Evolutionary conservation across 2,888 invertebrate species (phyloP).

Genomic region (Clanis bilineata): DNA sequence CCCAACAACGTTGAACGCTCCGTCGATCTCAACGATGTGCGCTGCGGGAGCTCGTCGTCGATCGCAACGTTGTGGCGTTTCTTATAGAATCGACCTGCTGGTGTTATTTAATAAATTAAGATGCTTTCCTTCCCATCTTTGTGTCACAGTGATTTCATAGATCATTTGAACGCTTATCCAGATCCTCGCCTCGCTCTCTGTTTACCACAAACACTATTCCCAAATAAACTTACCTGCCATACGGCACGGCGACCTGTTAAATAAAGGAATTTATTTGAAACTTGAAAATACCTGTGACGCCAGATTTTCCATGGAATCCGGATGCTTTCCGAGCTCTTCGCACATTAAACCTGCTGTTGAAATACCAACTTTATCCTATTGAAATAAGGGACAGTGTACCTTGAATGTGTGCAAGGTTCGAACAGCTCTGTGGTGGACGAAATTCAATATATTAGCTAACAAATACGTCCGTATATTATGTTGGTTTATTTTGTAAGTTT

Average conservation of each 20-base stretch:
- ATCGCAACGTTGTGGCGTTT: too few species aligned
- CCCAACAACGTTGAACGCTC: too few species aligned
- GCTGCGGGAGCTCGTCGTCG: too few species aligned
- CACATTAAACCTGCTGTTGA: neutral
- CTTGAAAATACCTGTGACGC: conserved; percentile 29
- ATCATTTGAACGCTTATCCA: too few species aligned
- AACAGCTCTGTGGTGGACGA: conserved; percentile 12
- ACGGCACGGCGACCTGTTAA: neutral
- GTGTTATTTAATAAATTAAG: too few species aligned
- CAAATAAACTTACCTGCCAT: neutral
- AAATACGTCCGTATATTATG: conserved; percentile 20
- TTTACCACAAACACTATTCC: neutral
- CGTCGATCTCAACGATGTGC: too few species aligned
- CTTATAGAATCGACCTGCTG: too few species aligned
- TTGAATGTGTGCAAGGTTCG: neutral
- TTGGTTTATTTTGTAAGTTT: conserved; percentile 15
- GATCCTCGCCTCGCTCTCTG: too few species aligned
- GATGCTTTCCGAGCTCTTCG: conserved; percentile 16
- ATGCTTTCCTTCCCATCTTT: too few species aligned
- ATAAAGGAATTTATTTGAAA: conserved; percentile 31
- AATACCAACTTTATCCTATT: neutral
- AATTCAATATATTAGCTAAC: conserved; percentile 36
- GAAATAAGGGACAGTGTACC: neutral
- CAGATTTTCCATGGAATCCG: conserved; percentile 27
- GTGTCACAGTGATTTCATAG: too few species aligned